Evolutionary conservation across 2,888 invertebrate species (phyloP).

Genomic region (Drosophila mercatorum): DNA sequence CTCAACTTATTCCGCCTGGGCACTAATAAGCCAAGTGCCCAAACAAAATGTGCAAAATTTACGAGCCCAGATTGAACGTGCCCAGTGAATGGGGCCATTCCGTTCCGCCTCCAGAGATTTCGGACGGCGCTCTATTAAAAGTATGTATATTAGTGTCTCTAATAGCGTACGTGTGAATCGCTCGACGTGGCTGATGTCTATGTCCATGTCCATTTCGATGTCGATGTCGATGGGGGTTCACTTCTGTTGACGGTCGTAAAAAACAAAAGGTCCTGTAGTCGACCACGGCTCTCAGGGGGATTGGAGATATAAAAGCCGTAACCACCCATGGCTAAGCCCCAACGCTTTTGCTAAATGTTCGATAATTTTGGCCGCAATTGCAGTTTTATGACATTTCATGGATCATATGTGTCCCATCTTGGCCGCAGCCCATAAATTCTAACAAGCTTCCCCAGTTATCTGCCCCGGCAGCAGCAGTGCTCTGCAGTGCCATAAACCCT

Average conservation of each 20-base stretch:
- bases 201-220: constrained; percentile 18
- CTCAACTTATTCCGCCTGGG: neutral
- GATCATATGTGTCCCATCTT: constrained; percentile 52
- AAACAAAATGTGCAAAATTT: constrained; percentile 39
- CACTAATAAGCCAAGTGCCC: constrained; percentile 49
- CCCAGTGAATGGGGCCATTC: constrained; percentile 20
- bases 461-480: constrained; percentile 25
- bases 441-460: constrained; percentile 51
- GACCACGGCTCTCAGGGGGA: constrained; percentile 15
- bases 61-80: constrained; percentile 48
- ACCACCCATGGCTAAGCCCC: constrained; percentile 68
- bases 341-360: constrained; percentile 76
- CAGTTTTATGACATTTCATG: constrained; percentile 77
- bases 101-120: neutral
- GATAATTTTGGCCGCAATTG: constrained; percentile 78
- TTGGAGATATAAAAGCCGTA: constrained; percentile 52
- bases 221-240: constrained; percentile 45
- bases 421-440: constrained; percentile 64
- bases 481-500: constrained; percentile 49
- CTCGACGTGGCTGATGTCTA: constrained; percentile 30
- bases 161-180: constrained; percentile 73
- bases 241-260: constrained; percentile 53
- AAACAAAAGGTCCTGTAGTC: constrained; percentile 53
- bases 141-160: constrained; percentile 72
- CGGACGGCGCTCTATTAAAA: constrained; percentile 48